Base-by-base conservation (phyloP, 2,113 vertebrate species). In the Protobothrops flavoviridis region DNA sequence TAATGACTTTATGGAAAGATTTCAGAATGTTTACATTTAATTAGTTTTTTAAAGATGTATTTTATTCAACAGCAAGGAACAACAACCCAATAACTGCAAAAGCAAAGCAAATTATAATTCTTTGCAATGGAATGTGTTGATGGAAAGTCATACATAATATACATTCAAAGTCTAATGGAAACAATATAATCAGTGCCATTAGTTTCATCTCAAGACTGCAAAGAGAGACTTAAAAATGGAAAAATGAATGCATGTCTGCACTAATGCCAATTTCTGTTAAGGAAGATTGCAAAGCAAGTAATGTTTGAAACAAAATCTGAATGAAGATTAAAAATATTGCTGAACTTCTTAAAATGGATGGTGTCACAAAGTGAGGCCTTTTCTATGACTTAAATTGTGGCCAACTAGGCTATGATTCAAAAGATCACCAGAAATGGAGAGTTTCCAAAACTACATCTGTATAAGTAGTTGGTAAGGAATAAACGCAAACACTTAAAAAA, bases 231-330 rank as follows among this genome's bases (percentile, higher is more conserved):
- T 52, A 92, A 92, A 97, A 97, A 96, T 97, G 97, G 96, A 96
- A 97, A 96, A 92, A 89, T 89, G 61, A 89, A 43, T 89, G 33
- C 48, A 92, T 88, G 57, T 53, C 93, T 94, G 96, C 93, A 56
- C 94, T 95, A 61, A 91, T 97, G 96, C 97, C 97, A 97, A 96
- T 93, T 97, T 97, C 96, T 96, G 95, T 96, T 96, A 97, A 97
- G 96, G 97, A 97, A 96, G 95, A 92, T 96, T 96, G 95, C 94
- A 96, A 95, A 97, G 93, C 93, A 95, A 95, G 91, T 93, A 96
- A 94, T 50, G 88, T 95, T 96, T 95, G 96, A 96, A 96, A 97
- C 95, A 95, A 97, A 97, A 93, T 96, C 96, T 96, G 94, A 97
- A 96, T 93, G 93, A 96, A 96, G 94, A 95, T 95, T 95, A 96